phyloP scores from a whole-genome alignment of 2,797 vertebrate genomes.

The Oreonectes daqikongensis region DNA sequence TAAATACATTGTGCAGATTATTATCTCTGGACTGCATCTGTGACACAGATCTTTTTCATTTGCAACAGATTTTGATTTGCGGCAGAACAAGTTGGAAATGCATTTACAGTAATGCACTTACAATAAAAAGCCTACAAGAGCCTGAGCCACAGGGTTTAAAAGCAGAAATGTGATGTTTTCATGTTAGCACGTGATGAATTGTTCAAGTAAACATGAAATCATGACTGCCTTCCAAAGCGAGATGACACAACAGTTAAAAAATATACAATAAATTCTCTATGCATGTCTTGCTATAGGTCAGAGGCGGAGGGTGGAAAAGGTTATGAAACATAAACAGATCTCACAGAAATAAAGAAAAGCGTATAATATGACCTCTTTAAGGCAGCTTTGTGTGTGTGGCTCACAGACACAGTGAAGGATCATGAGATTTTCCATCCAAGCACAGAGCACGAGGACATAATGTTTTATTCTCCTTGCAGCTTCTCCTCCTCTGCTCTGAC shows the following conservation, averaged over 20 bases:
- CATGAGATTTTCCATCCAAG: background rate
- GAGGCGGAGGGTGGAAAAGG: background rate
- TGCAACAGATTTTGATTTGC: background rate
- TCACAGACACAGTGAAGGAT: background rate
- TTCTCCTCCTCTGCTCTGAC: conserved; percentile 49
- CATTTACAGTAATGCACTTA: background rate
- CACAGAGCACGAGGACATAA: conserved; percentile 10
- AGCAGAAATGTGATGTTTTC: background rate
- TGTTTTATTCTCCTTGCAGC: conserved; percentile 37
- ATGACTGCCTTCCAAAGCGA: background rate
- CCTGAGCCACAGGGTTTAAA: background rate
- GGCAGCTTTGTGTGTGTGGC: background rate
- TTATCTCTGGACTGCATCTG: background rate
- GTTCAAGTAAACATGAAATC: background rate
- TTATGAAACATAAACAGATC: background rate
- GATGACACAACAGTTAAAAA: background rate
- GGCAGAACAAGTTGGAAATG: background rate
- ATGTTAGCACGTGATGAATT: background rate
- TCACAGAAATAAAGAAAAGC: background rate
- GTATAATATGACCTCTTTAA: background rate
- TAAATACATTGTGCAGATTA: background rate
- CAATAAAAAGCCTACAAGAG: background rate
- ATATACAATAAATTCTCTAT: background rate
- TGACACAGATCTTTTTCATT: background rate
- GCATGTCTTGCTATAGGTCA: background rate